Conservation (phyloP, 2,888 invertebrate genomes). For the Xylocampa areola region DNA sequence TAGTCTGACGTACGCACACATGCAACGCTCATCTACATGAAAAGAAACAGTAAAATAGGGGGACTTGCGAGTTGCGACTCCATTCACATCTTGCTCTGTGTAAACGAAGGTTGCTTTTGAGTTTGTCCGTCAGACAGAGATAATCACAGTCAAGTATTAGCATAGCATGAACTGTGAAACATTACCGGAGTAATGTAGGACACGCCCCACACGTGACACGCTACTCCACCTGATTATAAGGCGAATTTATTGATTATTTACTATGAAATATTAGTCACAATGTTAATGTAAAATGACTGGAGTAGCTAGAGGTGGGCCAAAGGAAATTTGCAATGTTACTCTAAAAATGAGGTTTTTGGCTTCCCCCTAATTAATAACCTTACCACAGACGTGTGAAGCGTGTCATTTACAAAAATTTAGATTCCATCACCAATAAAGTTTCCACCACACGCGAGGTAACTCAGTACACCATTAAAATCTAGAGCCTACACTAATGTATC, state of each 20-base stretch:
- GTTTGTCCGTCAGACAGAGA: neutral
- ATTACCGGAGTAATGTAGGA: slow-evolving; percentile 4
- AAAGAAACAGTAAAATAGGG: neutral
- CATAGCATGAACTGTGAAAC: slow-evolving; percentile 11
- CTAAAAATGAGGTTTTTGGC: neutral
- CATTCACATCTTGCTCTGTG: neutral
- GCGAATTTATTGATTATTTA: slow-evolving; percentile 13
- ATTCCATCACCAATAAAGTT: slow-evolving; percentile 33
- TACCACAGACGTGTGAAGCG: slow-evolving; percentile 29
- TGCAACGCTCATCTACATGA: neutral
- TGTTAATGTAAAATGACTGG: slow-evolving; percentile 5
- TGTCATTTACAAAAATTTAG: slow-evolving; percentile 47
- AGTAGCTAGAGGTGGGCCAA: neutral
- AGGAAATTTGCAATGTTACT: neutral
- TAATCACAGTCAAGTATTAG: slow-evolving; percentile 7
- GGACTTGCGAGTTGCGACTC: neutral
- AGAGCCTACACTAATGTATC: slow-evolving; percentile 1
- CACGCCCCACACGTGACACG: slow-evolving; percentile 25
- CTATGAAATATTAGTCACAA: slow-evolving; percentile 10
- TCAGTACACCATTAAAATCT: slow-evolving; percentile 34
- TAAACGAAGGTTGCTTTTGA: neutral
- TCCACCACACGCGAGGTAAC: slow-evolving; percentile 36
- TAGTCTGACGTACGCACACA: neutral
- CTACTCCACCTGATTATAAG: slow-evolving; percentile 1
- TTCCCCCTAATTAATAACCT: neutral